Conservation (phyloP, 1,140 invertebrate genomes). For the Apis florea region DNA sequence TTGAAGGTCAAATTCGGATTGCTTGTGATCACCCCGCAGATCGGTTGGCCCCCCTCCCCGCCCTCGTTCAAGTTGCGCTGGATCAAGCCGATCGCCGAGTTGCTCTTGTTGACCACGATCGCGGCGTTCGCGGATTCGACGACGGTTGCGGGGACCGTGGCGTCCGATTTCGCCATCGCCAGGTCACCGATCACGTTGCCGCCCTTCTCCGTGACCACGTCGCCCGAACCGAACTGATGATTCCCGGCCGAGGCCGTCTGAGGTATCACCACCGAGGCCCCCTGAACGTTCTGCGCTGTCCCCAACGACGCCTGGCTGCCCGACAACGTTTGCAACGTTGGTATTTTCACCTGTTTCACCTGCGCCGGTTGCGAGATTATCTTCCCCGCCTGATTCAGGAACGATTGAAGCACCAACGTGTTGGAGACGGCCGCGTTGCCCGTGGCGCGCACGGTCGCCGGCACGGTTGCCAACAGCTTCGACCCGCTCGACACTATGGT, state of each 20-base stretch:
- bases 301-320: conserved; percentile 54
- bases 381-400: conserved; percentile 81
- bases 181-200: conserved; percentile 51
- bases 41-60: conserved; percentile 72
- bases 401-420: conserved; percentile 81
- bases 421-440: conserved; percentile 74
- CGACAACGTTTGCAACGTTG: conserved; percentile 69
- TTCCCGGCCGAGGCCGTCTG: conserved; percentile 53
- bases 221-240: conserved; percentile 61
- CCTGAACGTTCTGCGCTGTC: conserved; percentile 62
- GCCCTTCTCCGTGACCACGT: conserved; percentile 36
- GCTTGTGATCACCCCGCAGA: conserved; percentile 78
- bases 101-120: conserved; percentile 74
- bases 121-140: conserved; percentile 64
- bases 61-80: conserved; percentile 68
- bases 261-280: conserved; percentile 61
- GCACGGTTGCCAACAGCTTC: conserved; percentile 84
- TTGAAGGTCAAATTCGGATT: conserved; percentile 74
- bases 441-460: conserved; percentile 80
- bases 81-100: conserved; percentile 69
- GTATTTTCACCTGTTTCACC: conserved; percentile 76
- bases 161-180: conserved; percentile 54
- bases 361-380: conserved; percentile 78
- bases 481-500: conserved; percentile 86
- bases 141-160: background rate